Evolutionary conservation across 2,888 invertebrate species (phyloP), one percentile per base, ranked within the genome.

Genomic region (Odontothrips loti): DNA sequence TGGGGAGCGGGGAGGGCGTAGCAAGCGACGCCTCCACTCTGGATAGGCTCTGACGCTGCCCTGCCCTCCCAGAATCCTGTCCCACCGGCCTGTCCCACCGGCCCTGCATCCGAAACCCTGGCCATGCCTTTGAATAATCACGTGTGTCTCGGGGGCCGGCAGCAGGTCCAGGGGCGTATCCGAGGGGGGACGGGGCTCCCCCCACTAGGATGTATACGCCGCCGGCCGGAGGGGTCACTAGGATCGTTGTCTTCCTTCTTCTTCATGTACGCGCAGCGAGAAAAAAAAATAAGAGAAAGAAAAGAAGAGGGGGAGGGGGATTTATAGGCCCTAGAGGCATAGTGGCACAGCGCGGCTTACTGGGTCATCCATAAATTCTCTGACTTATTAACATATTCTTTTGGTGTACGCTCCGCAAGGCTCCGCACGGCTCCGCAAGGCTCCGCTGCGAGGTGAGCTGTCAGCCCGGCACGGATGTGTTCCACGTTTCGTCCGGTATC

Each of bases 91-190:
- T n/a, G n/a, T n/a, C n/a, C n/a, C n/a, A n/a, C n/a, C n/a, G 34
- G 34, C 34, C 34, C 34, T 43, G 34, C 34, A 43, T 43, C 34
- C 34, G 34, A 43, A 43, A 43, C 34, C 34, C 34, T 43, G 34
- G 34, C 58, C 58, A n/a, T 58, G 23, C 68, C 68, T 58, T 27
- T 75, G 68, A 75, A 75, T 75, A 75, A 75, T 75, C 68, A 75
- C 68, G 68, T 27, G 68, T 75, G 23, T 9, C 23, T 23, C 11
- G 23, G 68, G 68, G 23, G 68, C n/a, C 10, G 68, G 68, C 58
- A 6, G 51, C 51, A 43, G 34, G 34, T 43, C 34, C 34, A 43
- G 34, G 34, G 34, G 34, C 34, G 34, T 43, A 43, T 6, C 34
- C 34, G n/a, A 43, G 34, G 34, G 6, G 34, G 6, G 34, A 43